A percentile compares a stretch with the other conserved stretches of the same genome.
Conservation (phyloP, 2,888 invertebrate species). For the Antheraea assamensis region DNA sequence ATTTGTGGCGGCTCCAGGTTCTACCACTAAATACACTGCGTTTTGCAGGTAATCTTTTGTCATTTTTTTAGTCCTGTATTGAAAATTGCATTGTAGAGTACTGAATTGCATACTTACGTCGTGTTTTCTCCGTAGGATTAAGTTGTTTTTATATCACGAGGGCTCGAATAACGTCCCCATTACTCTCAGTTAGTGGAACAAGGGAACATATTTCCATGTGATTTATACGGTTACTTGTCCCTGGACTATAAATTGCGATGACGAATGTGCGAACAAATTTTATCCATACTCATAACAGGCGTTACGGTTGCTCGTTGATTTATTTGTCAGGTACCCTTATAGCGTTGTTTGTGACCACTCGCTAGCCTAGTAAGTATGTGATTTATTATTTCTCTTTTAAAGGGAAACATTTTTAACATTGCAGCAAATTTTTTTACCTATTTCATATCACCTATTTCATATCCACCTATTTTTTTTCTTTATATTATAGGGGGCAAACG, state of each 20-base stretch:
- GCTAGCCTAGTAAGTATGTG: not conserved
- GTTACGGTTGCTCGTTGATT: not conserved
- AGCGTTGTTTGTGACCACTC: conserved; percentile 10
- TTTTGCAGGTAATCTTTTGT: not conserved
- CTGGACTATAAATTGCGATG: conserved; percentile 35
- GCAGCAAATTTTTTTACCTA: too few relatives aligned
- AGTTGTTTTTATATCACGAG: not conserved
- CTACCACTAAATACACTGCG: not conserved
- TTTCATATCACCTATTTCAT: too few relatives aligned
- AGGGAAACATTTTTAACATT: too few relatives aligned
- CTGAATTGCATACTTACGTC: not conserved
- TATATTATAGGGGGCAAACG: too few relatives aligned
- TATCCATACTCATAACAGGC: conserved; percentile 25
- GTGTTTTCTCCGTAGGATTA: not conserved
- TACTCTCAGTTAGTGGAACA: conserved; percentile 21
- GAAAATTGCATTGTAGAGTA: not conserved
- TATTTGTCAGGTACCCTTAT: not conserved
- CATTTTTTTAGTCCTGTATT: not conserved
- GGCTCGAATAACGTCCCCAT: not conserved
- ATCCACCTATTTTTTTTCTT: too few relatives aligned
- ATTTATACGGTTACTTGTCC: conserved; percentile 29
- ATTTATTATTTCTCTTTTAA: not conserved
- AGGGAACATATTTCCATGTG: conserved; percentile 29
- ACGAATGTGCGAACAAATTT: conserved; percentile 37
- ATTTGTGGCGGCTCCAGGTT: too few relatives aligned